Base-by-base conservation (phyloP, 2,113 vertebrate species). In the Naja naja region DNA sequence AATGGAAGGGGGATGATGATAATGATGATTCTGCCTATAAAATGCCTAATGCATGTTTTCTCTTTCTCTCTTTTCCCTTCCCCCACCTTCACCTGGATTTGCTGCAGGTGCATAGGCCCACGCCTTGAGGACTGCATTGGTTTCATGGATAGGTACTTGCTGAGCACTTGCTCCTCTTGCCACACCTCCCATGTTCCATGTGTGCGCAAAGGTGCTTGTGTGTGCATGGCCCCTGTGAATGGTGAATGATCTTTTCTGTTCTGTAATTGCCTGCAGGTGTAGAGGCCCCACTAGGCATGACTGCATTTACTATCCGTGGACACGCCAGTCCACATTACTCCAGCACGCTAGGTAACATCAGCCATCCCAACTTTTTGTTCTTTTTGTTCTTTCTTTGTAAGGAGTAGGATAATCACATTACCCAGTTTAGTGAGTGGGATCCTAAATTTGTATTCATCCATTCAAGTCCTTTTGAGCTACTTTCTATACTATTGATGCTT, bases 121-220 rank as follows among this genome's bases (percentile, higher is more conserved):
- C 98, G 97, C 92, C 97, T 99, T 39, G 98, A 99, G 97, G 99
- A 99, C 97, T 99, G 99, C 96, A 97, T 99, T 45, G 99, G 99
- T 96, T 98, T 99, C 98, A 99, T 99, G 98, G 99, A 99, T 99
- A 99, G 99, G 99, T 99, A 98, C 90, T 97, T 97, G 96, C 95
- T 60, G 96, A 91, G 94, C 95, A 96, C 89, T 96, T 96, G 88
- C 95, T 96, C 94, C 96, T 94, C 95, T 93, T 97, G 96, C 96
- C 94, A 94, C 92, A 96, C 96, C 81, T 95, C 95, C 93, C 96
- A 96, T 97, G 94, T 91, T 93, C 94, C 96, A 34, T 94, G 96
- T 96, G 96, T 97, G 97, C 96, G 97, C 97, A 97, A 96, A 96
- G 97, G 95, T 89, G 97, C 97, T 97, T 98, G 97, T 93, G 81